Base-by-base conservation (phyloP, 2,888 invertebrate genomes). In the Mythimna lalbum region DNA sequence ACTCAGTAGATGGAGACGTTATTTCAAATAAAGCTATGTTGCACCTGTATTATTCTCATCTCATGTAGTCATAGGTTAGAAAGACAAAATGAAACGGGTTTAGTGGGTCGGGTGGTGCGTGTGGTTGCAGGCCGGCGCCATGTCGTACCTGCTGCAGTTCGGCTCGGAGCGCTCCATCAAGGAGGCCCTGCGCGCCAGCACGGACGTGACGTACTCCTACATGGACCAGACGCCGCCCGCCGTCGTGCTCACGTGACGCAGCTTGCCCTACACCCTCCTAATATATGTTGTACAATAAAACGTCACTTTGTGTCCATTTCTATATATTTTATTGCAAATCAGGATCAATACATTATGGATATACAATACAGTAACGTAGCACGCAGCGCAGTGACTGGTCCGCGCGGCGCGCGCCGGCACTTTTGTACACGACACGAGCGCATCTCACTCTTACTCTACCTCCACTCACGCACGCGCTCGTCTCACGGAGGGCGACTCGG, bases 81-180 rank as follows among this genome's bases (percentile, higher is more conserved):
- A 27, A 27, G 27, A 53, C 27, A 53, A 31, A 27, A 53, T 31
- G 17, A 17, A 19, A 31, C 3, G 31, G 4, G 19, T 55, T 10
- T 0, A 2, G 31, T 4, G 17, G 4, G 27, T 10, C 27, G 4
- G 9, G 53, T 27, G 31, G 0, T 1, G 57, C 1, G 36, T 0
- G 27, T 65, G 4, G 64, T 60, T 31, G 78, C 99, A 59, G 99
- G 99, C 65, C 98, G 99, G 60, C 98, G 99, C 2, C 97, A 98
- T 90, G 99, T 99, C 91, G 96, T 98, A 84, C 76, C 79, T 86
- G 76, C 84, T 86, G 74, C 85, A 86, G 76, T 86, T 81, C 84
- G 75, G 78, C 71, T 66, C 80, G 63, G 86, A 86, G 81, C 86
- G 86, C 53, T 84, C 82, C 31, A 64, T 86, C 75, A 69, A 71